These are phyloP conservation scores for Perizoma flavofasciatum DNA, from an alignment of 2,888 invertebrate species.

Conservation along the genomic window DNA sequence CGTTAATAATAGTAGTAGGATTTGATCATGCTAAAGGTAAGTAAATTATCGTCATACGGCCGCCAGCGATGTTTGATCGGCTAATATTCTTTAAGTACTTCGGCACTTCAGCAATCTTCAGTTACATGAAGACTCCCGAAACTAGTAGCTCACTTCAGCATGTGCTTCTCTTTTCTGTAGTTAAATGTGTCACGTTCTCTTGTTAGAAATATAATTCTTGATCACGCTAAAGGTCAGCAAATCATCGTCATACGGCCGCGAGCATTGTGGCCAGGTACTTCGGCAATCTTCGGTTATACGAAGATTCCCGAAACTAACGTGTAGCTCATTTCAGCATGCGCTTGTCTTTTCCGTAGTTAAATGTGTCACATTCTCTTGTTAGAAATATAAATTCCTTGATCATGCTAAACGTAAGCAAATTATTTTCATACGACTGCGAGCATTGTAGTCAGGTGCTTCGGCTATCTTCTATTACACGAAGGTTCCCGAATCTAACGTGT, in stretches of 20 bases:
- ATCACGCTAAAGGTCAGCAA: too few relatives aligned
- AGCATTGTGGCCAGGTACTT: constrained; percentile 45
- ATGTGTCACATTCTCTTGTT: too few relatives aligned
- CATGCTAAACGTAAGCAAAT: neutral
- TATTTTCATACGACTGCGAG: constrained; percentile 9
- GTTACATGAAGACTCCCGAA: constrained; percentile 18
- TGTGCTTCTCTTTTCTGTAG: neutral
- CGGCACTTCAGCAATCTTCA: constrained; percentile 21
- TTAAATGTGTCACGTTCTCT: neutral
- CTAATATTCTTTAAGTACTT: constrained; percentile 13
- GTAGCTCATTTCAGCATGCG: neutral
- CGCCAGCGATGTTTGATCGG: constrained; percentile 8
- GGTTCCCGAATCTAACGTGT: constrained; percentile 1
- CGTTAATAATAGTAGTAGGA: too few relatives aligned
- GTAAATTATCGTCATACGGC: constrained; percentile 7
- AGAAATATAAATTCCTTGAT: too few relatives aligned
- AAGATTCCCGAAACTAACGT: constrained; percentile 11
- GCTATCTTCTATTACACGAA: constrained; percentile 12
- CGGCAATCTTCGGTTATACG: constrained; percentile 47
- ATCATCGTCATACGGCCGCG: constrained; percentile 14
- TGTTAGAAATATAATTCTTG: too few relatives aligned
- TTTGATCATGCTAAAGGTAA: too few relatives aligned
- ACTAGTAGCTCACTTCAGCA: neutral
- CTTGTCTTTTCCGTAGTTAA: neutral
- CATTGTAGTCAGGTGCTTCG: constrained; percentile 23